Evolutionary conservation across 2,113 vertebrate genomes (phyloP), one percentile per base, ranked within the genome.

Genomic region (Vimba vimba): DNA sequence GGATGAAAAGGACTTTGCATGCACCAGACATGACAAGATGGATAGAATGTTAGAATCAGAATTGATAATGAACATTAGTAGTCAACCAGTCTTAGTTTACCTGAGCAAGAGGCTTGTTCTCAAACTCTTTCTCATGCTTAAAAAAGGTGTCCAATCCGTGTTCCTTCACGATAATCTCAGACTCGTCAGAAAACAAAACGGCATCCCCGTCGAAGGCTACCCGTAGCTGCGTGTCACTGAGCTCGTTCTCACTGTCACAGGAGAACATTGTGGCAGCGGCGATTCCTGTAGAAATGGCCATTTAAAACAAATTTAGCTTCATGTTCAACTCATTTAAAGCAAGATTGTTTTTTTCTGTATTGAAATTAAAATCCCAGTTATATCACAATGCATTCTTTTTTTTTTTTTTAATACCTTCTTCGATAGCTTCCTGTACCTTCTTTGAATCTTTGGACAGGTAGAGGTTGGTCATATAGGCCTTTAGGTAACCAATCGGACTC

Each of bases 391-490:
- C 59, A 62, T 64, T 3, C 7, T 15, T 36, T 33, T 39, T 6
- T 7, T 39, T 39, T 39, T 50, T 60, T 17, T 25, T 17, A 43
- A 9, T 83, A 98, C 97, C 98, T 94, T 97, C 95, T 90, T 95
- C 96, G 89, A 98, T 95, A 91, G 97, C 98, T 90, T 97, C 96
- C 88, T 92, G 95, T 64, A 99, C 98, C 93, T 99, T 99, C 90
- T 92, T 88, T 0, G 95, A 92, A 0, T 99, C 97, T 0, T 97
- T 96, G 62, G 97, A 99, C 91, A 99, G 94, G 92, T 99, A 99
- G 73, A 99, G 95, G 93, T 99, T 97, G 83, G 97, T 96, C 93
- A 98, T 96, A 84, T 98, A 98, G 66, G 98, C 98, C 92, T 98
- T 99, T 90, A 99, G 91, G 93, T 97, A 98, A 91, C 96, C 95